Conservation (phyloP, 2,113 vertebrate genomes). For the Onychorhynchus coronatus region DNA sequence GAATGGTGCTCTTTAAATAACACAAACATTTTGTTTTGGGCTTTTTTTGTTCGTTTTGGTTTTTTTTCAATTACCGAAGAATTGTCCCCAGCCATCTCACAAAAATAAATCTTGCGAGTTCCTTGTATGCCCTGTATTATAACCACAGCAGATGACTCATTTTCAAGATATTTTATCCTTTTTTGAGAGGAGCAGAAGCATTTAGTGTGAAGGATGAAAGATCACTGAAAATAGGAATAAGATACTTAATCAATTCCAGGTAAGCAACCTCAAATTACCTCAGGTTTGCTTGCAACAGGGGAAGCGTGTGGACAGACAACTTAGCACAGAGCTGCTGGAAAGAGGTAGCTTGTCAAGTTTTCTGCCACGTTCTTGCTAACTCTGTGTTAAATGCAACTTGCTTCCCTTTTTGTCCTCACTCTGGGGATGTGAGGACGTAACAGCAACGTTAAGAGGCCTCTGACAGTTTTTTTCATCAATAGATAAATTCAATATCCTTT, state of each 20-base stretch:
- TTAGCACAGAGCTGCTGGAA: background rate
- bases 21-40: background rate
- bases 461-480: background rate
- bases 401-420: background rate
- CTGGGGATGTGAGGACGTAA: background rate
- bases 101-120: background rate
- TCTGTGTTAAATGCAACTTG: background rate
- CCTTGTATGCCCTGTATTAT: background rate
- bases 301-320: background rate
- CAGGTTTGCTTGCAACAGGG: background rate
- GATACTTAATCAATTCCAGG: background rate
- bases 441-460: background rate
- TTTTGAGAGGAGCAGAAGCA: background rate
- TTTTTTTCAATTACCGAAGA: background rate
- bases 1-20: background rate
- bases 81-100: background rate
- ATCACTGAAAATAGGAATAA: background rate
- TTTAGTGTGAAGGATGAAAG: background rate
- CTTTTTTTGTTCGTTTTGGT: too few relatives aligned
- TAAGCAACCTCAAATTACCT: background rate
- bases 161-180: background rate
- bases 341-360: background rate
- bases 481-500: background rate
- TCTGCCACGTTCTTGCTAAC: background rate
- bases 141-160: background rate